A percentile compares a stretch with the other conserved stretches of the same genome.
Conservation (phyloP, 2,113 vertebrate genomes). For the Neodontobutis hainanensis region DNA sequence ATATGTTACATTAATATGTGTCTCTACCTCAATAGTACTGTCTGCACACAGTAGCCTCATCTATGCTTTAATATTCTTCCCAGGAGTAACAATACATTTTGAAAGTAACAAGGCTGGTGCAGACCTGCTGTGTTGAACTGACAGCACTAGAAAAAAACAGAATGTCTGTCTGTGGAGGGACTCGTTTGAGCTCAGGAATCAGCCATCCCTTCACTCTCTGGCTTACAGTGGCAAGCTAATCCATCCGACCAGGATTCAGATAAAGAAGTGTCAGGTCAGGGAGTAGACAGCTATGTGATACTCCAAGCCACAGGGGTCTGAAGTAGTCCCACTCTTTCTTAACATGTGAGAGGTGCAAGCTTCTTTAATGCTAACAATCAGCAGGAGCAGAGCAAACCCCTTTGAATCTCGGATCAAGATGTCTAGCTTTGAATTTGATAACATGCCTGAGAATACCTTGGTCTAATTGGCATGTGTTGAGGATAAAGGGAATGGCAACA, state of each 20-base stretch:
- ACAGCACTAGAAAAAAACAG: too few relatives aligned
- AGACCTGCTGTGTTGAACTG: too few relatives aligned
- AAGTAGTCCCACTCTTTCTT: not conserved
- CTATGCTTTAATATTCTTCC: too few relatives aligned
- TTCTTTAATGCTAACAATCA: slow-evolving; percentile 11
- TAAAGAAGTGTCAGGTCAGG: slow-evolving; percentile 34
- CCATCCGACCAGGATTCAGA: slow-evolving; percentile 25
- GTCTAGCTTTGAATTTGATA: slow-evolving; percentile 9
- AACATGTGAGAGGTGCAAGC: slow-evolving; percentile 10
- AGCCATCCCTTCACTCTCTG: slow-evolving; percentile 9
- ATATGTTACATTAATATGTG: too few relatives aligned
- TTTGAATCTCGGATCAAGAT: slow-evolving; percentile 21
- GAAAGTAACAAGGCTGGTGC: too few relatives aligned
- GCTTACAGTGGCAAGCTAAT: slow-evolving; percentile 23
- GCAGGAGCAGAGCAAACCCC: slow-evolving; percentile 7
- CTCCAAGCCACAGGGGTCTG: slow-evolving; percentile 19
- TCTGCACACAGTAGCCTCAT: too few relatives aligned
- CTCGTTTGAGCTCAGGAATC: slow-evolving; percentile 9
- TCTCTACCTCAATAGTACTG: too few relatives aligned
- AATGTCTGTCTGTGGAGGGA: too few relatives aligned
- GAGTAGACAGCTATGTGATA: not conserved
- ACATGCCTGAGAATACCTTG: slow-evolving; percentile 2
- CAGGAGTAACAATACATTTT: too few relatives aligned
- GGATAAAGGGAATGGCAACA: slow-evolving; percentile 19
- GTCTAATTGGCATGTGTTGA: slow-evolving; percentile 27